These are phyloP conservation scores for Cololabis saira DNA, from an alignment of 2,113 vertebrate species.

Conservation along the genomic window DNA sequence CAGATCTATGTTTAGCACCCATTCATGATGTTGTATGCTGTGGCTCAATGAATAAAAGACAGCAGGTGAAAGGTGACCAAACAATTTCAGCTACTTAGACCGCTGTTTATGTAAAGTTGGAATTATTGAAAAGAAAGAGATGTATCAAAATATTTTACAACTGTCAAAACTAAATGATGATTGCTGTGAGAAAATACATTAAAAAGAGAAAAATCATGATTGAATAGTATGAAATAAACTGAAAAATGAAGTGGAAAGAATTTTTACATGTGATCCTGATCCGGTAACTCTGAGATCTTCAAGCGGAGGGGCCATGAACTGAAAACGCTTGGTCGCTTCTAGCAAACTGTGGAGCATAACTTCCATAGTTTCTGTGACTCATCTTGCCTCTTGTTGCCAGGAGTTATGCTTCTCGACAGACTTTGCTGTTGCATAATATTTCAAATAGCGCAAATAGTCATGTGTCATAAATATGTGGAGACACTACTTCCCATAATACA, in stretches of 20 bases:
- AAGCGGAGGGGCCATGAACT: too few species aligned
- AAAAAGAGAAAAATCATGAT: background rate
- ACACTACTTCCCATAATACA: conserved; percentile 6
- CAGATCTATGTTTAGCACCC: conserved; percentile 36
- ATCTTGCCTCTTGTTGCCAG: conserved; percentile 14
- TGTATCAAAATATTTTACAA: background rate
- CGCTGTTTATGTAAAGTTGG: background rate
- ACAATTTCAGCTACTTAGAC: background rate
- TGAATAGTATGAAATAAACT: background rate
- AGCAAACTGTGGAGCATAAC: background rate
- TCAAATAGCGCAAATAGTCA: conserved; percentile 11
- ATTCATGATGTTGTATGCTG: background rate
- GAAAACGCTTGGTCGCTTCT: background rate
- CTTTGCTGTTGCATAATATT: conserved; percentile 9
- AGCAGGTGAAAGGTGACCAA: background rate
- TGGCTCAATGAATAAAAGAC: background rate
- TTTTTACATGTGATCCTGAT: too few species aligned
- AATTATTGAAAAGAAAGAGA: background rate
- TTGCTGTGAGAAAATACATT: background rate
- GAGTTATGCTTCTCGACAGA: background rate
- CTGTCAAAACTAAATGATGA: background rate
- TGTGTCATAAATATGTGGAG: conserved; percentile 8
- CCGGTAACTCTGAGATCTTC: background rate
- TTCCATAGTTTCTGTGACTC: conserved; percentile 12
- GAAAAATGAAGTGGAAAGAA: too few species aligned